Evolutionary conservation across 2,888 invertebrate species (phyloP), one percentile per base, ranked within the genome.

Genomic region (Beris chalybata): DNA sequence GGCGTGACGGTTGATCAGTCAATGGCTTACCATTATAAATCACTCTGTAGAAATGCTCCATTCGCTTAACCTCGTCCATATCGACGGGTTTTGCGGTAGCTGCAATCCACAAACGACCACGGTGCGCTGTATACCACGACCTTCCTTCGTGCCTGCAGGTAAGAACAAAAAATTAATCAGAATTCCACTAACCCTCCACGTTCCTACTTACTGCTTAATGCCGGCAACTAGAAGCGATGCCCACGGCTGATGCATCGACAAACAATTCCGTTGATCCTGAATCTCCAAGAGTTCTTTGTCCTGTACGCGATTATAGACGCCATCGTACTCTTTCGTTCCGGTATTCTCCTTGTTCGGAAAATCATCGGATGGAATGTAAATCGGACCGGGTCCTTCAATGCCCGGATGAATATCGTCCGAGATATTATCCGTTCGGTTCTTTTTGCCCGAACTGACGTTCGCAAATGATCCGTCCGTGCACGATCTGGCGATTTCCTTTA

Each of bases 221-320:
- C 97, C 97, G n/a, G 89, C 86, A 0, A 96, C 87, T 0, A 98
- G 84, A 43, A 97, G 83, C 0, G 95, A 93, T 0, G 97, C 97
- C 88, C 93, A 97, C 0, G 97, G 97, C 77, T 98, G 97, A 81
- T 95, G 95, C 90, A 98, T 89, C 73, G 94, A 95, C 12, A 98
- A 81, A 77, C 97, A 97, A 73, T 88, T 83, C 1, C 96, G 95
- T 72, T 89, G 84, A 79, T 95, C 95, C 53, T 87, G 85, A 88
- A 95, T 92, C 83, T 92, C 90, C 74, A 90, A 85, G 61, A 91
- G 81, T 76, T 89, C 88, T 52, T 86, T 83, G 76, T 95, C 94
- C 76, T 95, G 94, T 12, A 91, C 85, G 3, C 87, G 83, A 68
- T 82, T 81, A 66, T 77, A 79, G 11, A 73, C 71, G 3, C 75